phyloP scores from a whole-genome alignment of 2,797 vertebrate genomes.

The Propithecus deckenii region DNA sequence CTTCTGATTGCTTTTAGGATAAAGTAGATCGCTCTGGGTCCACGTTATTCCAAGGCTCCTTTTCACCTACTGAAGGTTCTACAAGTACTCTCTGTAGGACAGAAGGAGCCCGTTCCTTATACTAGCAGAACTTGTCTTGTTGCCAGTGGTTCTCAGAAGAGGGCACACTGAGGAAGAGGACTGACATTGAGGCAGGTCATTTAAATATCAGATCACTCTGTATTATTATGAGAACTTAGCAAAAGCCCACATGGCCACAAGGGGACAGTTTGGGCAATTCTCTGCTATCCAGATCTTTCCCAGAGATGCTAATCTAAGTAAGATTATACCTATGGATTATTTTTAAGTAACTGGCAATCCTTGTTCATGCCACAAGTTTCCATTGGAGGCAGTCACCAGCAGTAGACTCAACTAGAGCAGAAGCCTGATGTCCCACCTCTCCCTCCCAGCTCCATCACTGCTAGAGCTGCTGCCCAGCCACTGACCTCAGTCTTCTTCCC shows the following conservation, averaged over 20 bases:
- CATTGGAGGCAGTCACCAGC: neutral
- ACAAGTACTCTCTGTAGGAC: neutral
- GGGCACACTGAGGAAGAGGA: neutral
- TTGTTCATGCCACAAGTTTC: neutral
- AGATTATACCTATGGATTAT: neutral
- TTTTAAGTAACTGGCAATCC: neutral
- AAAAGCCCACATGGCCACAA: neutral
- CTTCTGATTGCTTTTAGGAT: no score
- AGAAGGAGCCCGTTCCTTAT: neutral
- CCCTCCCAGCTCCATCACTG: neutral
- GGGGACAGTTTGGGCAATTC: neutral
- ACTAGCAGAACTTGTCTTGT: neutral
- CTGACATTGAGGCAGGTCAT: neutral
- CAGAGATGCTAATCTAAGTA: neutral
- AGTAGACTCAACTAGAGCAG: neutral
- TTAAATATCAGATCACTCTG: neutral
- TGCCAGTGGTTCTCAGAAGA: neutral
- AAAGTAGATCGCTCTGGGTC: neutral
- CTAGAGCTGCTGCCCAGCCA: neutral
- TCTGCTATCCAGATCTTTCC: neutral
- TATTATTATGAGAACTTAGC: neutral
- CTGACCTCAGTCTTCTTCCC: neutral
- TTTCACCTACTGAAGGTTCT: neutral
- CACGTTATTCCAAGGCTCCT: neutral
- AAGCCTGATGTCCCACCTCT: neutral